Evolutionary conservation across 2,113 vertebrate genomes (phyloP).

Genomic region (Thinocorus orbignyianus): DNA sequence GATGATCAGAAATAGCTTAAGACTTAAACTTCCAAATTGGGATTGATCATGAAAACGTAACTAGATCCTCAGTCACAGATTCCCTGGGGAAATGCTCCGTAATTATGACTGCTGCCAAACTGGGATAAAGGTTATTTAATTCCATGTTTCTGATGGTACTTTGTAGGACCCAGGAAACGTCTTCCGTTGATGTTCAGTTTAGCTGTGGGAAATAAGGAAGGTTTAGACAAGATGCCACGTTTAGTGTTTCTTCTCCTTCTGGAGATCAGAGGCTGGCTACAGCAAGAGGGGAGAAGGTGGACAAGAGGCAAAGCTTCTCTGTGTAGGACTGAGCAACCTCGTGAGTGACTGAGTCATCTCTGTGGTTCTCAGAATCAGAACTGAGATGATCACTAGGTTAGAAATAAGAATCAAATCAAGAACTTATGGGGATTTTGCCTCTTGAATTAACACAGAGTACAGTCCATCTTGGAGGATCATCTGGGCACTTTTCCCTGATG

Average conservation of each 20-base stretch:
- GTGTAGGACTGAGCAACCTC: not conserved
- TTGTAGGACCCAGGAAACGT: not conserved
- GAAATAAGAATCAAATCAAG: not conserved
- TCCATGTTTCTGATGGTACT: not conserved
- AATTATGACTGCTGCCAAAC: not conserved
- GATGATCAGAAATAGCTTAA: not conserved
- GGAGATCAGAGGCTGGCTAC: not conserved
- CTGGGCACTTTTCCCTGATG: not conserved
- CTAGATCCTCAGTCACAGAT: not conserved
- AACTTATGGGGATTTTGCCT: not conserved
- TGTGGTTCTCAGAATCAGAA: not conserved
- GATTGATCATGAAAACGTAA: not conserved
- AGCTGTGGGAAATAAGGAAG: not conserved
- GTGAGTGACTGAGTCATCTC: not conserved
- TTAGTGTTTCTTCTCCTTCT: not conserved
- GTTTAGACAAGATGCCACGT: not conserved
- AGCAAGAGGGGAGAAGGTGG: not conserved
- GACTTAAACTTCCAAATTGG: not conserved
- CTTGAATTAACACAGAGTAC: not conserved
- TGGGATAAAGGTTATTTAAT: not conserved
- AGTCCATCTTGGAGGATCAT: not conserved
- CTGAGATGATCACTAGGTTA: not conserved
- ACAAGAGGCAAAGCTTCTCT: not conserved
- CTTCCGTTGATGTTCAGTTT: not conserved
- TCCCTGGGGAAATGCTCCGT: not conserved